Evolutionary conservation across 1,140 invertebrate genomes (phyloP), one percentile per base, ranked within the genome.

Genomic region (Drosophila melanica): DNA sequence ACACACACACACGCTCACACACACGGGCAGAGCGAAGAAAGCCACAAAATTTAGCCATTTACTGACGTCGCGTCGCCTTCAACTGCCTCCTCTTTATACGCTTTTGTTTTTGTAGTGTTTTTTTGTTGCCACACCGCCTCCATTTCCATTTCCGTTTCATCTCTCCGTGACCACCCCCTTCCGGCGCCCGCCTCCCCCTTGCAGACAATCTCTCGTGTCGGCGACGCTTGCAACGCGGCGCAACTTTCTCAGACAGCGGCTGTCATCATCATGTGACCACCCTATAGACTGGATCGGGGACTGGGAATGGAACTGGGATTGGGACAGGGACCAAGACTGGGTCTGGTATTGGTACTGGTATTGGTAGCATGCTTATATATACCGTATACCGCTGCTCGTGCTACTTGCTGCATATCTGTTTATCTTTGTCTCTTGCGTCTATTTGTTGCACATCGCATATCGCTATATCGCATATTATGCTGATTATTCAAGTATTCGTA

Each of bases 181-280:
- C 55, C 44, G 20, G 1, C 20, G 9, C 16, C 12, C 30, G 14
- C 48, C 58, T 3, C 23, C 59, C 10, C 18, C 16, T 20, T 53
- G 27, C 33, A 9, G n/a, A 14, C 12, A 23, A 27, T 33, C 18
- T 33, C 18, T 30, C 35, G 18, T 18, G 14, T 23, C 23, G 11
- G 42, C 42, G 41, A 35, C 44, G 37, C 35, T 37, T 70, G 57
- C 59, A 80, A 75, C 80, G 69, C 70, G 63, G 75, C 85, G 81
- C 77, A 81, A 81, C 81, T 85, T 85, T 85, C 82, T 87, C 81
- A 85, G 82, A 55, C 78, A 65, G 60, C 51, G 54, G 60, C 60
- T 79, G 80, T 84, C 80, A 84, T 79, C 75, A 81, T 77, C 62
- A 60, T 64, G 51, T 62, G 63, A 54, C 18, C 55, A 55, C 63